Evolutionary conservation across 2,113 vertebrate genomes (phyloP).

Genomic region (Panthera leo): DNA sequence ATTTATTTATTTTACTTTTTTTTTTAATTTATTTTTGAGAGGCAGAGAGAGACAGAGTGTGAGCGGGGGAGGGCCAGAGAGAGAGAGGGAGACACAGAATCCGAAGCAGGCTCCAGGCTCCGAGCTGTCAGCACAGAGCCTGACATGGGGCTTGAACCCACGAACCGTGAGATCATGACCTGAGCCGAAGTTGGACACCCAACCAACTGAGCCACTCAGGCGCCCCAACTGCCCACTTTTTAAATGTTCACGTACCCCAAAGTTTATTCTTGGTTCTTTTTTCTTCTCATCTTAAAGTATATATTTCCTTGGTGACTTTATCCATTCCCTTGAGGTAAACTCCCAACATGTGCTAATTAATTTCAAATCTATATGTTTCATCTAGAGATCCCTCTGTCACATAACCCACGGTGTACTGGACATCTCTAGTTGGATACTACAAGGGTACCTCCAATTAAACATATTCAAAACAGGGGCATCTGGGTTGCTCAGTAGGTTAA

Average conservation of each 20-base stretch:
- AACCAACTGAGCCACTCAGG: no score
- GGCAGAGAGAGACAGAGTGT: no score
- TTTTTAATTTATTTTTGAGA: no score
- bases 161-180: no score
- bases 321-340: background rate
- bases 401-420: background rate
- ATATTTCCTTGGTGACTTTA: background rate
- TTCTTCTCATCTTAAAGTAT: background rate
- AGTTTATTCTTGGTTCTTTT: background rate
- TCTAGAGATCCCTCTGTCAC: background rate
- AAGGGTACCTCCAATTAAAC: background rate
- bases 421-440: background rate
- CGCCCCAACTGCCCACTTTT: background rate
- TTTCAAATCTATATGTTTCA: conserved; percentile 21
- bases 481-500: no score
- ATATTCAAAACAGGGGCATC: background rate
- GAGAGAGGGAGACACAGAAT: no score
- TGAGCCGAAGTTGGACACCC: no score
- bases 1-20: background rate
- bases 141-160: no score
- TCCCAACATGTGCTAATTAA: background rate
- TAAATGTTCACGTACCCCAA: background rate
- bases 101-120: no score
- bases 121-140: no score
- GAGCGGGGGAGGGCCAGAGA: no score